Evolutionary conservation across 2,797 vertebrate species (phyloP).

Genomic region (Lemur catta): DNA sequence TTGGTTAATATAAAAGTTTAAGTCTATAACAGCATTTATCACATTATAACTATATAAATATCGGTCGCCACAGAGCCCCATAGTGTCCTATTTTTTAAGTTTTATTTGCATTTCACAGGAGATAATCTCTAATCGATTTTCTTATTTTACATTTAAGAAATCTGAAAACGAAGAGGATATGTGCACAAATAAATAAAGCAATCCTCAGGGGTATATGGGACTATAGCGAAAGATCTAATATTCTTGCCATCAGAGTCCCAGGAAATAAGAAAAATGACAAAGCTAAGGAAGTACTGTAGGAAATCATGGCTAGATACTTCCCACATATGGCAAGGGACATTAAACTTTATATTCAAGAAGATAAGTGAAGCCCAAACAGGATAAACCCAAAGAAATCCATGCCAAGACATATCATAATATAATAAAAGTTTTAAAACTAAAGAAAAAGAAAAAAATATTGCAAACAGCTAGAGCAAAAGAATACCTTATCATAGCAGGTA

Average conservation of each 20-base stretch:
- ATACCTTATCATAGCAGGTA: background rate
- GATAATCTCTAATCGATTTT: background rate
- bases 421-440: background rate
- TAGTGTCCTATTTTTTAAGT: background rate
- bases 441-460: background rate
- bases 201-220: background rate
- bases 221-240: background rate
- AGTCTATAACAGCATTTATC: background rate
- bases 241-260: background rate
- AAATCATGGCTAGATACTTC: background rate
- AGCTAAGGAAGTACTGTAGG: background rate
- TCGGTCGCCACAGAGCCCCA: background rate
- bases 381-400: background rate
- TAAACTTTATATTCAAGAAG: background rate
- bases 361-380: background rate
- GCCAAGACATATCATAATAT: background rate
- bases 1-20: background rate
- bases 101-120: background rate
- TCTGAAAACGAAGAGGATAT: background rate
- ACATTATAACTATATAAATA: background rate
- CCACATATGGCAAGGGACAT: background rate
- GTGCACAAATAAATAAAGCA: background rate
- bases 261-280: background rate
- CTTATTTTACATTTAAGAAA: background rate
- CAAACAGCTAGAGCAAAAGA: slow-evolving; percentile 13